Evolutionary conservation across 1,140 invertebrate species (phyloP).

Genomic region (Drosophila insularis): DNA sequence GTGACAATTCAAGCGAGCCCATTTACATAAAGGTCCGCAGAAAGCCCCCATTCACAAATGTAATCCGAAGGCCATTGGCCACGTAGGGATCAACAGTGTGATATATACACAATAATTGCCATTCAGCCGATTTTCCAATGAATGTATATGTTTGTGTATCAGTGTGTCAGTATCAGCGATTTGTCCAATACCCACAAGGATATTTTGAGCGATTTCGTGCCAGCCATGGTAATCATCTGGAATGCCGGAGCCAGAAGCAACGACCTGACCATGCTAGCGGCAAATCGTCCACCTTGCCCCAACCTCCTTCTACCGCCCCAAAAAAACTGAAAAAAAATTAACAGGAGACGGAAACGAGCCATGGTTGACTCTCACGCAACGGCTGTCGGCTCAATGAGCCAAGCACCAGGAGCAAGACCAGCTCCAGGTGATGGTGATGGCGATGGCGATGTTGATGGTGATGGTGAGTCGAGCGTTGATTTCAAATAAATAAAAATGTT

Average conservation of each 20-base stretch:
- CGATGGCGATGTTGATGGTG: too few species aligned
- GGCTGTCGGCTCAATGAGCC: slow-evolving; percentile 67
- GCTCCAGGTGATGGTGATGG: background rate
- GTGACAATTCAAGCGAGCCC: slow-evolving; percentile 86
- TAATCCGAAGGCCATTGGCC: slow-evolving; percentile 87
- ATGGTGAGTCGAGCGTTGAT: slow-evolving; percentile 45
- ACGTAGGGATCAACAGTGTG: slow-evolving; percentile 29
- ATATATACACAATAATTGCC: slow-evolving; percentile 47
- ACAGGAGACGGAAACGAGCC: slow-evolving; percentile 1
- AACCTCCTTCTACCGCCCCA: background rate
- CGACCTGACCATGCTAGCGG: background rate
- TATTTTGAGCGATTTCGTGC: slow-evolving; percentile 90
- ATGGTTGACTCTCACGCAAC: slow-evolving; percentile 22
- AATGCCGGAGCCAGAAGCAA: slow-evolving; percentile 26
- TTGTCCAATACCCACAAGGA: slow-evolving; percentile 87
- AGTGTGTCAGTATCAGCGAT: slow-evolving; percentile 38
- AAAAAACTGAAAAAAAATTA: background rate
- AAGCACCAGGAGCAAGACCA: background rate
- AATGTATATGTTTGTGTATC: background rate
- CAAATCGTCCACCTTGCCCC: background rate
- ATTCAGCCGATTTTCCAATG: background rate
- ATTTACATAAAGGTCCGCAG: slow-evolving; percentile 85
- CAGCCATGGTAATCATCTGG: slow-evolving; percentile 88
- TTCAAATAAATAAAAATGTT: slow-evolving; percentile 80
- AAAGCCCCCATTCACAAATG: slow-evolving; percentile 87